Percentiles rank a stretch among this genome's conserved stretches.
Conservation (phyloP, 2,888 invertebrate genomes). For the Stomorhina lunata region DNA sequence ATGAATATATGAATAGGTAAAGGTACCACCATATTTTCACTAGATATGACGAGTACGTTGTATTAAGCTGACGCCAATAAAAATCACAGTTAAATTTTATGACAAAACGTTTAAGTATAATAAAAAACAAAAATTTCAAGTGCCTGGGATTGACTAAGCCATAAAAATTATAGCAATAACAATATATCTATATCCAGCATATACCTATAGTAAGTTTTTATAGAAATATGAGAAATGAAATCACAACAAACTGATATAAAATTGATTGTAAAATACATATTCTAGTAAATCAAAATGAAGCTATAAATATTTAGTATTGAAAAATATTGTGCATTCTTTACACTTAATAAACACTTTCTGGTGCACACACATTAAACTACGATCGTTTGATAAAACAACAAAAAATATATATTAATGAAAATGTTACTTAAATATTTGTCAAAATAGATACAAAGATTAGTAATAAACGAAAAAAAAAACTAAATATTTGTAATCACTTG, state of each 20-base stretch:
- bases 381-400: neutral
- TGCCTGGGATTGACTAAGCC: slow-evolving; percentile 74
- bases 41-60: too few species aligned
- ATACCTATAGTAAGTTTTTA: too few species aligned
- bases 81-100: slow-evolving; percentile 71
- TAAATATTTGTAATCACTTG: slow-evolving; percentile 44
- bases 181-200: too few species aligned
- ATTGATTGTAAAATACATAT: slow-evolving; percentile 65
- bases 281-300: slow-evolving; percentile 51
- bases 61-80: slow-evolving; percentile 72
- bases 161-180: slow-evolving; percentile 67
- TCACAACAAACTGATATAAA: slow-evolving; percentile 21
- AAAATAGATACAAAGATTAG: slow-evolving; percentile 45
- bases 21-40: neutral
- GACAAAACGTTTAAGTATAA: slow-evolving; percentile 28
- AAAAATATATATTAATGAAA: slow-evolving; percentile 1
- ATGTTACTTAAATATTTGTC: slow-evolving; percentile 10
- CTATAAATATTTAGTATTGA: too few species aligned
- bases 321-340: too few species aligned
- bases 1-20: neutral
- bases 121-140: slow-evolving; percentile 71
- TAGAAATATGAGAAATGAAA: neutral
- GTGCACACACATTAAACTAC: neutral
- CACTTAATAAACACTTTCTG: too few species aligned
- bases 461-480: neutral